Conservation (phyloP, 1,140 invertebrate genomes). For the Stenopsyche tienmushanensis region DNA sequence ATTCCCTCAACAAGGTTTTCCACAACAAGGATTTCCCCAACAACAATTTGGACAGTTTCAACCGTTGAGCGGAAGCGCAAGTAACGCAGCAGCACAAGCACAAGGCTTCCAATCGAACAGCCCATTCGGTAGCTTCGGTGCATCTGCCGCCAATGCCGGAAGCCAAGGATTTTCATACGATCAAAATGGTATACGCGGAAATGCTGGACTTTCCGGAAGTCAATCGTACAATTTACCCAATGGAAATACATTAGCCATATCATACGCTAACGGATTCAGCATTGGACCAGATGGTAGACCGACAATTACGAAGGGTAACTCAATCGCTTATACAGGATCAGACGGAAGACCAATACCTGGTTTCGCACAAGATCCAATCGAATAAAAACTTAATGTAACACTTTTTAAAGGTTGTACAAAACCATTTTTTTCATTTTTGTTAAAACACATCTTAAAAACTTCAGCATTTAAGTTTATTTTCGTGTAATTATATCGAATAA, state of each 20-base stretch:
- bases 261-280: conserved; percentile 48
- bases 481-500: no score
- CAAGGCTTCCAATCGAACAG: conserved; percentile 34
- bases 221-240: conserved; percentile 47
- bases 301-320: conserved; percentile 44
- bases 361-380: not conserved
- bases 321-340: conserved; percentile 36
- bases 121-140: conserved; percentile 45
- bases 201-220: conserved; percentile 46
- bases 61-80: conserved; percentile 24
- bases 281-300: conserved; percentile 45
- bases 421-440: no score
- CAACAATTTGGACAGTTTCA: conserved; percentile 31
- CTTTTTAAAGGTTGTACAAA: no score
- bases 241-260: conserved; percentile 48
- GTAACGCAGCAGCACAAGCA: conserved; percentile 33
- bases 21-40: conserved; percentile 22
- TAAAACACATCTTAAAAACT: no score
- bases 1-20: conserved; percentile 20
- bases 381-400: not conserved
- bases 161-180: conserved; percentile 45
- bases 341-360: conserved; percentile 28
- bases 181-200: conserved; percentile 44
- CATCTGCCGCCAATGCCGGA: conserved; percentile 46
- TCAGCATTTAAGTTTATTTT: no score